Base-by-base conservation (phyloP, 2,888 invertebrate species). In the Sarcophaga caerulescens region DNA sequence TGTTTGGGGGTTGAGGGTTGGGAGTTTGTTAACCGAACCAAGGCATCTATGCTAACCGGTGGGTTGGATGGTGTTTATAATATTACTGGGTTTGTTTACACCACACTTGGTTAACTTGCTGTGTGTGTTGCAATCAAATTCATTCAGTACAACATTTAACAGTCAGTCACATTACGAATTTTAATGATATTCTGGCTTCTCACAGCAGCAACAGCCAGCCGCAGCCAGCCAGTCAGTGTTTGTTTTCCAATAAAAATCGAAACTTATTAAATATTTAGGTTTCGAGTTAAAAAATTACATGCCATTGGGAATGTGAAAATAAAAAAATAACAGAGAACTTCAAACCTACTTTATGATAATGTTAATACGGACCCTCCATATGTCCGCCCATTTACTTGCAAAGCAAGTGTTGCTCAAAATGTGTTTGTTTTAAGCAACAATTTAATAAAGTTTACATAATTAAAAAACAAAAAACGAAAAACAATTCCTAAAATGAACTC, bases 251-350 rank as follows among this genome's bases (percentile, higher is more conserved):
- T 90, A 87, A 90, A 90, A 92, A 92, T 91, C 91, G 91, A 92
- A 91, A 90, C 92, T 92, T 92, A 92, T 92, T 90, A 92, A 92
- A 92, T 92, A 92, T 92, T 92, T 92, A 92, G 89, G 88, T 88
- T 88, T 85, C 17, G 88, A 89, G 89, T 89, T 89, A 88, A 87
- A 88, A 87, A 84, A 85, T 85, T 88, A 85, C 87, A 85, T 35
- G 17, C 82, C 45, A 69, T 14, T 70, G 81, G 74, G 69, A 70
- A 35, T 35, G 23, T 17, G 23, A 12, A 3, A 19, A 68, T 11
- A 68, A 60, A 10, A 70, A 14, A n/a, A 62, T 8, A 89, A 90
- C 90, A 90, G 35, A 17, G 52, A 52, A 47, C 14, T 91, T 90
- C n/a, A 66, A 88, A 89, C 89, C 89, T 90, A 90, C 90, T 91